Conservation (phyloP, 2,888 invertebrate species). For the Zygogramma bicolorata region DNA sequence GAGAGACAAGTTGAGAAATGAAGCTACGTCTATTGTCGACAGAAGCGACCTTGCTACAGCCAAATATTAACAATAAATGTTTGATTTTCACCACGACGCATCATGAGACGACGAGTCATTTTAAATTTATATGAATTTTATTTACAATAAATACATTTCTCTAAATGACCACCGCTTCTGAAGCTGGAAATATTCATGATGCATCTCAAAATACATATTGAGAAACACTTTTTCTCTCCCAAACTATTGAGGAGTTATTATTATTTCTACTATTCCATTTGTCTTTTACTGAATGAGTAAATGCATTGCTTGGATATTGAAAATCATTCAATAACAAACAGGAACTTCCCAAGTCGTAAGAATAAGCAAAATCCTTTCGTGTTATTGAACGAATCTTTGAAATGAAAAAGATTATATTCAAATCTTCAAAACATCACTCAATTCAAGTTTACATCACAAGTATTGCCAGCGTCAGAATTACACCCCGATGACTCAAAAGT, state of each 20-base stretch:
- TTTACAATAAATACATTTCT: slow-evolving; percentile 12
- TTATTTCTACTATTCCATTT: no score
- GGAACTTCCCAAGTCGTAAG: no score
- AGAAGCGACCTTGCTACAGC: not conserved
- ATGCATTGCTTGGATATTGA: no score
- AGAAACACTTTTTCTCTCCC: no score
- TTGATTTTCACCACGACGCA: not conserved
- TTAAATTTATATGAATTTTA: slow-evolving; percentile 2
- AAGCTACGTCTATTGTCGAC: not conserved
- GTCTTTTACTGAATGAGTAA: no score
- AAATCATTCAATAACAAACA: no score
- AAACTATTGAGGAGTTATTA: no score
- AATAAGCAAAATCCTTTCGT: not conserved
- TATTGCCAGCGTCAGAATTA: not conserved
- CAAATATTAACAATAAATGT: not conserved
- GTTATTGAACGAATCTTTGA: no score
- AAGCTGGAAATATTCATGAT: not conserved
- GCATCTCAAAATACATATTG: no score
- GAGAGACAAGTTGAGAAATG: not conserved
- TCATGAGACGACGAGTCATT: slow-evolving; percentile 2
- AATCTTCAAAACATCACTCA: no score
- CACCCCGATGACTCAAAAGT: not conserved
- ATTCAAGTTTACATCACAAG: no score
- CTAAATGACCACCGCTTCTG: not conserved
- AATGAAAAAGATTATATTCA: no score